Evolutionary conservation across 2,888 invertebrate genomes (phyloP), one percentile per base, ranked within the genome.

Genomic region (Hydriomena furcata): DNA sequence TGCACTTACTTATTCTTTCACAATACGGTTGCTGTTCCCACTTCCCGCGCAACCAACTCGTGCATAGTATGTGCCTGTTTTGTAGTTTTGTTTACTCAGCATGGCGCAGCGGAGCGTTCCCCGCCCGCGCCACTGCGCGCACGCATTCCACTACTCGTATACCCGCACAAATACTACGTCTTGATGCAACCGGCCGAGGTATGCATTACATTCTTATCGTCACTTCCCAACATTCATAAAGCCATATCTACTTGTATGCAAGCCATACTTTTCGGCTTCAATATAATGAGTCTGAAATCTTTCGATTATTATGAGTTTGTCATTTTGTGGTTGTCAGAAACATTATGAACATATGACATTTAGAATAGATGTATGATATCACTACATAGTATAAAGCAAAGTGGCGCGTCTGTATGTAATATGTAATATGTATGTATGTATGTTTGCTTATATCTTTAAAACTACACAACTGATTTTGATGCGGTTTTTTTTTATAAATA

Each of bases 11-110:
- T 50, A 32, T 41, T 31, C 42, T 12, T 48, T 36, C 27, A 13
- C 10, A 41, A 28, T 2, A 5, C 41, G 56, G 57, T 46, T 58
- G 61, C 55, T 49, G 61, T 58, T 37, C 37, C 51, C 68, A 68
- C 68, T 58, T 37, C 37, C 51, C 68, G 68, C 68, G 76, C 76
- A 78, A 75, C 71, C 63, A 60, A 76, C 64, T 65, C 67, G 73
- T 74, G 73, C 71, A 34, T 23, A 44, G 69, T 72, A 58, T 60
- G 67, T 66, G 71, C 66, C 74, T 76, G 73, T 73, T 76, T 77
- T 76, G 79, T 81, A 73, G 71, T 76, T 76, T 75, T 86, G 84
- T 86, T 86, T 86, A 84, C 81, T 77, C 84, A 84, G 82, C 81
- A 76, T 72, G 79, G 74, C 66, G 76, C 74, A 68, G 65, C 66